These are phyloP conservation scores for Entomobrya proxima DNA, from an alignment of 2,888 invertebrate genomes.

Conservation along the genomic window DNA sequence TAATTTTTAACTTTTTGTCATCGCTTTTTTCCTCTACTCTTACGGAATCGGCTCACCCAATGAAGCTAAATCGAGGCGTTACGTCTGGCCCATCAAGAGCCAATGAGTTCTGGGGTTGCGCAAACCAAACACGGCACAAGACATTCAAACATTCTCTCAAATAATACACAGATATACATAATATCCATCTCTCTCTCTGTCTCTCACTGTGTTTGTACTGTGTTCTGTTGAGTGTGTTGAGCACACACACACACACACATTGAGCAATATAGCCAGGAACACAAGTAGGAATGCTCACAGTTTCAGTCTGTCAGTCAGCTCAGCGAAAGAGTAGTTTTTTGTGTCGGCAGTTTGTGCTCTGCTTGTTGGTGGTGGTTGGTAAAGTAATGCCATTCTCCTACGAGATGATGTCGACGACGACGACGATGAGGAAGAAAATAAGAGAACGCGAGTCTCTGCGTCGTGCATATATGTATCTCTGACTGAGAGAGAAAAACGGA, in stretches of 20 bases:
- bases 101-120: constrained; percentile 76
- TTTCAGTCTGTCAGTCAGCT: constrained; percentile 62
- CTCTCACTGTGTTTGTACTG: constrained; percentile 12
- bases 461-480: not conserved
- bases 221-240: not conserved
- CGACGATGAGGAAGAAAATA: constrained; percentile 33
- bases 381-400: constrained; percentile 46
- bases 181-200: constrained; percentile 38
- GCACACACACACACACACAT: not conserved
- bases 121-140: constrained; percentile 72
- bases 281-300: constrained; percentile 56
- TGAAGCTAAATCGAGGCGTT: constrained; percentile 75
- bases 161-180: constrained; percentile 51
- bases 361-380: not conserved
- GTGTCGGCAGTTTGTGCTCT: constrained; percentile 35
- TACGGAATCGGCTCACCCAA: constrained; percentile 74
- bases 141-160: constrained; percentile 68
- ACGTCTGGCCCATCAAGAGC: constrained; percentile 75
- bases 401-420: constrained; percentile 25
- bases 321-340: constrained; percentile 51
- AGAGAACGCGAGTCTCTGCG: not conserved
- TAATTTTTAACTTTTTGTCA: constrained; percentile 76
- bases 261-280: constrained; percentile 22
- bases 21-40: constrained; percentile 75
- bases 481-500: not conserved